Evolutionary conservation across 1,140 invertebrate genomes (phyloP), one percentile per base, ranked within the genome.

Genomic region (Sycophila sp.): DNA sequence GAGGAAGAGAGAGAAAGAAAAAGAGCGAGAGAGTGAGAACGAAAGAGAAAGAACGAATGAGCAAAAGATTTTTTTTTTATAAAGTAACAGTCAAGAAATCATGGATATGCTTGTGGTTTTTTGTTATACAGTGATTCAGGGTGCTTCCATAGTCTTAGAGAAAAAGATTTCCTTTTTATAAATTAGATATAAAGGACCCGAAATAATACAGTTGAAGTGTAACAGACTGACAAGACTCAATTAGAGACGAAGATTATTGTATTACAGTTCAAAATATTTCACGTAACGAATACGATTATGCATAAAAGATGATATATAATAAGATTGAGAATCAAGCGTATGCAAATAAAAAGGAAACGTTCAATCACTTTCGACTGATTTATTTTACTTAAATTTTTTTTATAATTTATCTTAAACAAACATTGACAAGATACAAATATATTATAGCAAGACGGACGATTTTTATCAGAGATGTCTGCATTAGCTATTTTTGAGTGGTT

Each of bases 101-200:
- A n/a, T n/a, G n/a, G n/a, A n/a, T n/a, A n/a, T n/a, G n/a, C n/a
- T n/a, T n/a, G n/a, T n/a, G n/a, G n/a, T n/a, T n/a, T n/a, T n/a
- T n/a, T n/a, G n/a, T n/a, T 77, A 68, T 75, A 76, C 77, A 83
- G 76, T 80, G 73, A 84, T 83, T 82, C 79, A 83, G 78, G 82
- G 83, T 85, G 83, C 84, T 85, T 84, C 80, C 78, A 81, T 74
- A 79, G 76, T 67, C 40, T 64, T 58, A 75, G 24, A 72, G 36
- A 42, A 8, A 53, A 55, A 38, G 30, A 22, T 36, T 68, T 68
- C 24, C 30, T 36, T 65, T 65, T 55, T 38, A 58, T 47, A 47
- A 17, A 36, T 51, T 76, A 75, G 53, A 71, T 45, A 65, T 73
- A 73, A 24, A 69, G 26, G 49, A 58, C 10, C 36, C 34, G 62